Conservation (phyloP, 2,797 vertebrate genomes). For the Falco peregrinus region DNA sequence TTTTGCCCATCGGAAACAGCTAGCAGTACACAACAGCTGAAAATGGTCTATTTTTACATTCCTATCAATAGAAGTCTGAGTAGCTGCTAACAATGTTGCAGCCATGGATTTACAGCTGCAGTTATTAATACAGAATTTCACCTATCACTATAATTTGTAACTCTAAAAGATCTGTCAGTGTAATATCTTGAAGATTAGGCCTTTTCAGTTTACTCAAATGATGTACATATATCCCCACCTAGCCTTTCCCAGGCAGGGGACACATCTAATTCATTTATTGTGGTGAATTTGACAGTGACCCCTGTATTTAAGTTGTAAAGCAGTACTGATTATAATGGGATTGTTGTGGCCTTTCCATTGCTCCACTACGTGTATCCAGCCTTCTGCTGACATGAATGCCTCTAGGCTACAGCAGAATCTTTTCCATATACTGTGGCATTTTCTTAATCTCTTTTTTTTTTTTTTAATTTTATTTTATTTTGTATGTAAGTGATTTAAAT, state of each 20-base stretch:
- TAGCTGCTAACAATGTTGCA: constrained; percentile 40
- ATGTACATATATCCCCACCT: background rate
- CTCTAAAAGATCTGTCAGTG: background rate
- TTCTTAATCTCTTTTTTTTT: background rate
- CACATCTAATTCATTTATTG: background rate
- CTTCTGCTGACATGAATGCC: background rate
- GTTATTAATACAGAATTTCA: constrained; percentile 47
- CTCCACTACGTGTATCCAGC: background rate
- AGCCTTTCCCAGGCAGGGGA: background rate
- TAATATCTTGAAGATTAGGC: background rate
- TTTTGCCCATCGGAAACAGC: constrained; percentile 42
- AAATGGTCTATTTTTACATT: constrained; percentile 58
- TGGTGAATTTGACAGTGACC: background rate
- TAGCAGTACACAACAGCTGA: constrained; percentile 41
- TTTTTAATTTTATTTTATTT: background rate
- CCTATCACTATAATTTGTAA: background rate
- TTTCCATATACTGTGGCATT: background rate
- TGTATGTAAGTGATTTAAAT: background rate
- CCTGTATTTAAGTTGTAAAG: background rate
- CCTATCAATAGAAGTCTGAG: constrained; percentile 54
- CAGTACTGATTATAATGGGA: background rate
- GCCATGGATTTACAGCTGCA: constrained; percentile 48
- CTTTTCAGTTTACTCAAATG: background rate
- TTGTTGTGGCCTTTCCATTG: constrained; percentile 1
- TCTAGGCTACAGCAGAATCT: background rate